Percentiles rank a stretch among this genome's conserved stretches.
Conservation (phyloP, 2,797 vertebrate genomes). For the Oryzias sinensis region DNA sequence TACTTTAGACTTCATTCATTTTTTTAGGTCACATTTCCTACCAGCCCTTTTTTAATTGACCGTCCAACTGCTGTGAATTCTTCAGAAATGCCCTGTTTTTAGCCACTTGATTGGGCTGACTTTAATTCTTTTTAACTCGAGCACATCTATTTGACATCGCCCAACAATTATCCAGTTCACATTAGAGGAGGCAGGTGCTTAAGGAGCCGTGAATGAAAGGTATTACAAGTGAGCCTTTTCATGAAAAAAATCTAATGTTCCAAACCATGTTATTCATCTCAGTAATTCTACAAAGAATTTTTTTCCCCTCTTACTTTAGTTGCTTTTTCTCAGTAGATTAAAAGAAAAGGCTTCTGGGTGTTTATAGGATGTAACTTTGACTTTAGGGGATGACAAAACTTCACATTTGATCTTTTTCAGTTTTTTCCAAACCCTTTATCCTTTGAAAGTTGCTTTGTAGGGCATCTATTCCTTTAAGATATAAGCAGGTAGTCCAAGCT, state of each 20-base stretch:
- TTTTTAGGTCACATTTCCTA: constrained; percentile 26
- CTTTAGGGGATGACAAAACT: constrained; percentile 25
- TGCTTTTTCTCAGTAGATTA: constrained; percentile 36
- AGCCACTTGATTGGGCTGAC: constrained; percentile 34
- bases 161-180: constrained; percentile 48
- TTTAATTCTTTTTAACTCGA: constrained; percentile 49
- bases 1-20: constrained; percentile 28
- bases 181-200: constrained; percentile 50
- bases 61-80: constrained; percentile 15
- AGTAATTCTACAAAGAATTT: constrained; percentile 43
- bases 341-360: constrained; percentile 31
- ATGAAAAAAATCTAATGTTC: constrained; percentile 54
- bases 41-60: constrained; percentile 28
- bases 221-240: constrained; percentile 55
- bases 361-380: constrained; percentile 33
- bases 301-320: constrained; percentile 36
- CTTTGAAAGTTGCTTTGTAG: constrained; percentile 14
- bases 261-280: constrained; percentile 47
- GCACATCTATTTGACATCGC: constrained; percentile 31
- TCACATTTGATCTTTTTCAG: constrained; percentile 14
- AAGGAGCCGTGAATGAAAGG: constrained; percentile 45
- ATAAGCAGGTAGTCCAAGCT: constrained; percentile 9
- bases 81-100: constrained; percentile 28
- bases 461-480: constrained; percentile 9
- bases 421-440: constrained; percentile 7